phyloP scores from a whole-genome alignment of 2,888 invertebrate species.

The Ernsta delagoae region DNA sequence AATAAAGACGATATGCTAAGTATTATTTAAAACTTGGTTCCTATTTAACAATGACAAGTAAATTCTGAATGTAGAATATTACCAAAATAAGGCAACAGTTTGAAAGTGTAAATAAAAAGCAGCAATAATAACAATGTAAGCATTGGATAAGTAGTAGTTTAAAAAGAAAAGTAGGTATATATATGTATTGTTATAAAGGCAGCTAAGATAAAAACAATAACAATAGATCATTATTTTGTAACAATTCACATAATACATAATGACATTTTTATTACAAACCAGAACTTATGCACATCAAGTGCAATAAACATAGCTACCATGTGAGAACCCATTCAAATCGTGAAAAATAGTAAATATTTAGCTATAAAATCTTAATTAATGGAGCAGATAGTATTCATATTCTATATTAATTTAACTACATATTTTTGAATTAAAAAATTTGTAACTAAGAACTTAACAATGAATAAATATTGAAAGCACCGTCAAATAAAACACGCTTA shows the following conservation, averaged over 20 bases:
- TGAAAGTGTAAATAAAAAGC: slow-evolving; percentile 42
- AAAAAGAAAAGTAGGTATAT: no score
- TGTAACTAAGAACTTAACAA: slow-evolving; percentile 12
- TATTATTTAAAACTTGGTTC: slow-evolving; percentile 45
- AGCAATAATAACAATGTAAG: background rate
- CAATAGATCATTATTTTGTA: slow-evolving; percentile 3
- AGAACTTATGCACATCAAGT: background rate
- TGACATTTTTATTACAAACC: slow-evolving; percentile 15
- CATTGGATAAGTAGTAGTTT: background rate
- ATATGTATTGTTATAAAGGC: background rate
- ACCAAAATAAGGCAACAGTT: slow-evolving; percentile 72
- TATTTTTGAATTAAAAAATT: slow-evolving; percentile 16
- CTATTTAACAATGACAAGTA: slow-evolving; percentile 49
- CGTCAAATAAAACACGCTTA: slow-evolving; percentile 23
- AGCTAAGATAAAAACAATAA: slow-evolving; percentile 19
- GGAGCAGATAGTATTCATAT: background rate
- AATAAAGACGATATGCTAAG: slow-evolving; percentile 54
- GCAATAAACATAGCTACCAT: background rate
- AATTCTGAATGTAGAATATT: slow-evolving; percentile 61
- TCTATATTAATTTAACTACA: slow-evolving; percentile 18
- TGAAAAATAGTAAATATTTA: background rate
- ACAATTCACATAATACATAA: background rate
- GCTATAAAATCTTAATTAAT: background rate
- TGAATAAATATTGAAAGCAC: slow-evolving; percentile 27
- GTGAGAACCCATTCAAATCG: background rate